phyloP scores from a whole-genome alignment of 2,797 vertebrate species.

The Hyperoplus lanceolatus region DNA sequence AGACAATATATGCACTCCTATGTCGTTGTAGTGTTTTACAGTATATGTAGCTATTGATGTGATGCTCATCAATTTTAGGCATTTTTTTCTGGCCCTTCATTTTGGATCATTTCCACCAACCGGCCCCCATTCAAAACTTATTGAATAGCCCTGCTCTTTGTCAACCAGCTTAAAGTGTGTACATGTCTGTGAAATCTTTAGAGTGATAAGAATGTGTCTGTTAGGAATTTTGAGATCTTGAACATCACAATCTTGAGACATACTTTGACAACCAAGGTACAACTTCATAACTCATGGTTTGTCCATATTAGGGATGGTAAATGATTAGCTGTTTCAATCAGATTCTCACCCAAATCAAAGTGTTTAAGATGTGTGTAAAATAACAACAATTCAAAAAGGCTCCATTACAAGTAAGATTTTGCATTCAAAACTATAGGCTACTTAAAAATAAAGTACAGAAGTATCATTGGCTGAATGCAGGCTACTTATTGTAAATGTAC shows the following conservation, averaged over 20 bases:
- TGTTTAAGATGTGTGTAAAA: too few species aligned
- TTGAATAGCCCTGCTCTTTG: too few species aligned
- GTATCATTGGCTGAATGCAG: neutral
- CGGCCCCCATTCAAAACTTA: too few species aligned
- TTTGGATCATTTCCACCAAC: too few species aligned
- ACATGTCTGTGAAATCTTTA: neutral
- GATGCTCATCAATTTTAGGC: too few species aligned
- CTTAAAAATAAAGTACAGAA: neutral
- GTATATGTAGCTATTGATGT: too few species aligned
- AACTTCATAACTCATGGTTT: neutral
- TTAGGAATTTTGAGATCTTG: neutral
- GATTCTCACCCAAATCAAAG: neutral
- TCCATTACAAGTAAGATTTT: neutral
- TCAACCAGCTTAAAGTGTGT: neutral
- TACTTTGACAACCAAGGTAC: neutral
- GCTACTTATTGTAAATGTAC: neutral
- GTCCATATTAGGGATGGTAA: neutral
- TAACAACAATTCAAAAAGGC: neutral
- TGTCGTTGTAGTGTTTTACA: too few species aligned
- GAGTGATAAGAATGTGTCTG: neutral
- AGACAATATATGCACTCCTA: too few species aligned
- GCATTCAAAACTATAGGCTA: neutral
- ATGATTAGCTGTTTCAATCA: neutral
- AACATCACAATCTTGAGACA: neutral
- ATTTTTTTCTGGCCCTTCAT: too few species aligned